A percentile compares a stretch with the other conserved stretches of the same genome.
These are phyloP conservation scores for Exocentrus adspersus DNA, from an alignment of 2,888 invertebrate species.

Conservation along the genomic window DNA sequence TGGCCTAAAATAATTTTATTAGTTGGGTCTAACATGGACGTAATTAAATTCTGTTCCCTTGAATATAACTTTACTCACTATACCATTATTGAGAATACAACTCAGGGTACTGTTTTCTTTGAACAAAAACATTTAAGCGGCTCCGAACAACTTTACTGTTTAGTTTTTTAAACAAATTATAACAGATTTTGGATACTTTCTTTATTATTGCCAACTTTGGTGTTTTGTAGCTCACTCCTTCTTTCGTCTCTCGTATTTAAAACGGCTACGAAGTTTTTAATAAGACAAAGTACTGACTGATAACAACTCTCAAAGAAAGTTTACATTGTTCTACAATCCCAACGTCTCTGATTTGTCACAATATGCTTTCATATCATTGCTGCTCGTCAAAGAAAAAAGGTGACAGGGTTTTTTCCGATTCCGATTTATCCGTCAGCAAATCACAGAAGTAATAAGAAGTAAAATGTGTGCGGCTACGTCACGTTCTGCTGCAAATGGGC, in stretches of 20 bases:
- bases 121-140: no score
- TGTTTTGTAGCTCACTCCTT: no score
- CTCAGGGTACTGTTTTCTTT: no score
- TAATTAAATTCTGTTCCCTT: not conserved
- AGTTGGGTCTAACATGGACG: not conserved
- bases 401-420: not conserved
- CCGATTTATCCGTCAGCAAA: not conserved
- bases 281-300: not conserved
- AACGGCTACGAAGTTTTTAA: not conserved
- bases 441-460: not conserved
- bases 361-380: no score
- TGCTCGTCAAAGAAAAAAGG: not conserved
- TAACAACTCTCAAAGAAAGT: not conserved
- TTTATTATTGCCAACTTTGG: no score
- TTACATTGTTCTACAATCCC: not conserved
- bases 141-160: no score
- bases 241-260: no score
- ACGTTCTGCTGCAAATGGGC: not conserved
- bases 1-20: not conserved
- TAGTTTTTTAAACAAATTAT: no score
- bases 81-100: no score
- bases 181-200: no score
- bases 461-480: not conserved
- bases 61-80: no score
- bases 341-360: not conserved